These are phyloP conservation scores for Cephalotes varians DNA, from an alignment of 2,888 invertebrate genomes.

Conservation along the genomic window DNA sequence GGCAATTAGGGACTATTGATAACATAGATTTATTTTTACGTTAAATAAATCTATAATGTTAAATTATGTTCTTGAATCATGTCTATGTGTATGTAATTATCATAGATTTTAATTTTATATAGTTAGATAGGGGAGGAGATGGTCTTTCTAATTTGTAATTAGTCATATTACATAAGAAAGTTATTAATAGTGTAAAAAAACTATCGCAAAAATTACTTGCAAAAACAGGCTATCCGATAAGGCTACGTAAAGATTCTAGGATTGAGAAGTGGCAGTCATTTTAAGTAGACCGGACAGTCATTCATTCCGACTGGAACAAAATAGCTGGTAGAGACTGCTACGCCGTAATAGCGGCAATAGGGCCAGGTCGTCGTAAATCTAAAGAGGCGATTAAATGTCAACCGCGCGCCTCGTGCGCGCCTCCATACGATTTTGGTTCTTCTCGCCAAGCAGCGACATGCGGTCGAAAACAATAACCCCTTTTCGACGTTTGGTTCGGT, in stretches of 20 bases:
- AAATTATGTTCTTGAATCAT: background rate
- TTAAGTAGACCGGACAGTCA: slow-evolving; percentile 76
- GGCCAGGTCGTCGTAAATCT: slow-evolving; percentile 83
- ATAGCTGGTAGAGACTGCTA: slow-evolving; percentile 55
- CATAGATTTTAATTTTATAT: background rate
- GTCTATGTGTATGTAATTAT: background rate
- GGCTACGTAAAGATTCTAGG: slow-evolving; percentile 23
- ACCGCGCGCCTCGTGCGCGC: slow-evolving; percentile 71
- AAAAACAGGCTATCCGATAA: slow-evolving; percentile 14
- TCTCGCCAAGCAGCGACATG: slow-evolving; percentile 60
- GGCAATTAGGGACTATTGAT: background rate
- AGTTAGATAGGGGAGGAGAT: background rate
- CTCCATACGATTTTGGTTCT: slow-evolving; percentile 75
- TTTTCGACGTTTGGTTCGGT: slow-evolving; percentile 81
- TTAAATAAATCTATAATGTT: background rate
- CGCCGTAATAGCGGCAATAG: slow-evolving; percentile 74
- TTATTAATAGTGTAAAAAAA: background rate
- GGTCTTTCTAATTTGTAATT: background rate
- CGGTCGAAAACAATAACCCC: slow-evolving; percentile 82
- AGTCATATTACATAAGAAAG: background rate
- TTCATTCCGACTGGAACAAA: slow-evolving; percentile 65
- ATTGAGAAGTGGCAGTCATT: slow-evolving; percentile 71
- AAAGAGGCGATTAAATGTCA: slow-evolving; percentile 84
- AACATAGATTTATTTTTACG: background rate
- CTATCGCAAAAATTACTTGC: background rate